phyloP scores from a whole-genome alignment of 2,888 invertebrate species.

The Latrodectus elegans region DNA sequence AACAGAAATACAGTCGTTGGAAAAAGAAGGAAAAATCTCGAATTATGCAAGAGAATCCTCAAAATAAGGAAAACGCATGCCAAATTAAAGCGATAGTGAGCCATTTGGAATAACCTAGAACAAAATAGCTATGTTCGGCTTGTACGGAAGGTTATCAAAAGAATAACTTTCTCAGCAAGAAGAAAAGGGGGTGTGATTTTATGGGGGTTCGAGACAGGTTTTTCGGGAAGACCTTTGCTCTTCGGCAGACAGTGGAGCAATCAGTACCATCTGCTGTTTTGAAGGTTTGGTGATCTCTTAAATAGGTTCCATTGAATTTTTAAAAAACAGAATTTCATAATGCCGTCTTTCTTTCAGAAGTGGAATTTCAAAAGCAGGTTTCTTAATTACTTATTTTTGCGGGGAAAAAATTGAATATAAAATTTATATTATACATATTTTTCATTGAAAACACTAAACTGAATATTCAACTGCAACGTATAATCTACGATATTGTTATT shows the following conservation, averaged over 20 bases:
- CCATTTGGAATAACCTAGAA: neutral
- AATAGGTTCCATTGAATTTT: neutral
- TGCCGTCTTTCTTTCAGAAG: too few relatives aligned
- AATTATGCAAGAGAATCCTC: too few relatives aligned
- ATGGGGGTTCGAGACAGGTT: conserved; percentile 58
- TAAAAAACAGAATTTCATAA: too few relatives aligned
- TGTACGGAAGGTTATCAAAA: conserved; percentile 47
- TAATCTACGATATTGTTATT: too few relatives aligned
- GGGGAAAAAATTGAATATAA: too few relatives aligned
- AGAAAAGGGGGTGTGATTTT: conserved; percentile 16
- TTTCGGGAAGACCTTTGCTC: conserved; percentile 41
- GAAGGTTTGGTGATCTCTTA: conserved; percentile 5
- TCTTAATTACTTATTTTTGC: too few relatives aligned
- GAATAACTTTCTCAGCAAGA: conserved; percentile 59
- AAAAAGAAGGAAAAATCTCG: too few relatives aligned
- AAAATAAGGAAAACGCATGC: neutral
- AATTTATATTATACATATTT: too few relatives aligned
- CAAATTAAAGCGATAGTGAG: conserved; percentile 9
- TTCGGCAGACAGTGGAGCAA: conserved; percentile 6
- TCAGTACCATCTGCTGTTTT: conserved; percentile 48
- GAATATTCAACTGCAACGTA: too few relatives aligned
- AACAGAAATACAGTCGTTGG: too few relatives aligned
- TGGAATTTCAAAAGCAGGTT: too few relatives aligned
- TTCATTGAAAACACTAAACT: too few relatives aligned
- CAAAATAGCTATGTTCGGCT: conserved; percentile 21